Conservation (phyloP, 2,888 invertebrate species). For the Cheilosia pagana region DNA sequence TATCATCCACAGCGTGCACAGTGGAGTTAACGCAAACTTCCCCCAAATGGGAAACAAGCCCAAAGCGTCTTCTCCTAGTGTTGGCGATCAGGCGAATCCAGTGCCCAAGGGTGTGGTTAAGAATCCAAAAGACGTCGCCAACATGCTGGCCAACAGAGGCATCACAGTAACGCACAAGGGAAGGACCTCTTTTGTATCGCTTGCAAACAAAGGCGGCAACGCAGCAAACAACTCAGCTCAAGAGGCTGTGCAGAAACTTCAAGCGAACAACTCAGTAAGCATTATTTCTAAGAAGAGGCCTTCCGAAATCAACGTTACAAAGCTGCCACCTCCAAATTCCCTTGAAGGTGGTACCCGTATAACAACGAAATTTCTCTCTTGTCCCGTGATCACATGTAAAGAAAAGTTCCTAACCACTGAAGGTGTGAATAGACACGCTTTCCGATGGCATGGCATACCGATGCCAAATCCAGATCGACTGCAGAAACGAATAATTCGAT, state of each 20-base stretch:
- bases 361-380: constrained; percentile 70
- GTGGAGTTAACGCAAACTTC: constrained; percentile 83
- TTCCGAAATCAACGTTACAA: constrained; percentile 81
- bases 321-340: constrained; percentile 68
- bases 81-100: constrained; percentile 90
- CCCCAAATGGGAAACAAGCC: constrained; percentile 30
- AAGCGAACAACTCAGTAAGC: constrained; percentile 86
- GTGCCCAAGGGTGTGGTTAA: constrained; percentile 86
- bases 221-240: constrained; percentile 83
- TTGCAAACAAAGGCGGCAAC: constrained; percentile 82
- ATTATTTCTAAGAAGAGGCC: constrained; percentile 85
- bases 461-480: constrained; percentile 51
- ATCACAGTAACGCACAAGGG: constrained; percentile 87
- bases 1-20: constrained; percentile 90
- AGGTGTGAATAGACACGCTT: constrained; percentile 84
- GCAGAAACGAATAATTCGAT: constrained; percentile 83
- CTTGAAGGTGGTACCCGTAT: constrained; percentile 83
- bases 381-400: constrained; percentile 83
- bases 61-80: constrained; percentile 84
- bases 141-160: constrained; percentile 90
- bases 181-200: constrained; percentile 85
- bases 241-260: constrained; percentile 81
- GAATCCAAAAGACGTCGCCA: constrained; percentile 90
- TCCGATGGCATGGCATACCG: constrained; percentile 75
- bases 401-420: constrained; percentile 84